Evolutionary conservation across 2,888 invertebrate genomes (phyloP), one percentile per base, ranked within the genome.

Genomic region (Himalopsyche kuldschensis): DNA sequence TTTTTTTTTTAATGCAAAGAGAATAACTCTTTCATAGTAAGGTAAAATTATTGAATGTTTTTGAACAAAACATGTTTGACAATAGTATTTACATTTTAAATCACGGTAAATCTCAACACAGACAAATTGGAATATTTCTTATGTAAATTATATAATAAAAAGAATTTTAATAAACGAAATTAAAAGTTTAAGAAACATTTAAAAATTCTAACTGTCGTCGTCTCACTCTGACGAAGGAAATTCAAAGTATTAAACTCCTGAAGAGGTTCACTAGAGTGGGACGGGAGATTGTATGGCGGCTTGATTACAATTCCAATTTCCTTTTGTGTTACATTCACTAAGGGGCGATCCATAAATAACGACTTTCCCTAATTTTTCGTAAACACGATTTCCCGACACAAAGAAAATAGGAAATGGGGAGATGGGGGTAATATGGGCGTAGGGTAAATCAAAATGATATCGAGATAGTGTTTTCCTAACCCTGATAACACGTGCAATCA

Each of bases 301-400:
- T 75, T 79, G 84, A 84, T 84, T 84, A 82, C 77, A 83, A 83
- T 78, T 81, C 81, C 81, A 84, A 84, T 84, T 84, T 84, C 82
- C 84, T 81, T 55, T 41, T 81, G 81, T 81, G 76, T 76, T 76
- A 75, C 27, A 41, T 77, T 48, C 78, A 48, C 75, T 63, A n/a
- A 32, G 75, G 75, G 41, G 76, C 69, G 80, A 80, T 41, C 80
- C 83, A 78, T 84, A 84, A 84, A 84, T 84, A 83, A 81, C 81
- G 80, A 83, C 48, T 75, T 81, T 76, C 63, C 81, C 81, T 84
- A 84, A 84, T 84, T 84, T 81, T 83, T 83, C 81, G 81, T 84
- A 84, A 84, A 84, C 84, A 84, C 84, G 84, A 83, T 82, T 84
- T 84, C 83, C 83, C 82, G 75, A 63, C 75, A 82, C 55, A 55